Evolutionary conservation across 2,113 vertebrate genomes (phyloP), one percentile per base, ranked within the genome.

Genomic region (Marcusenius ussheri): DNA sequence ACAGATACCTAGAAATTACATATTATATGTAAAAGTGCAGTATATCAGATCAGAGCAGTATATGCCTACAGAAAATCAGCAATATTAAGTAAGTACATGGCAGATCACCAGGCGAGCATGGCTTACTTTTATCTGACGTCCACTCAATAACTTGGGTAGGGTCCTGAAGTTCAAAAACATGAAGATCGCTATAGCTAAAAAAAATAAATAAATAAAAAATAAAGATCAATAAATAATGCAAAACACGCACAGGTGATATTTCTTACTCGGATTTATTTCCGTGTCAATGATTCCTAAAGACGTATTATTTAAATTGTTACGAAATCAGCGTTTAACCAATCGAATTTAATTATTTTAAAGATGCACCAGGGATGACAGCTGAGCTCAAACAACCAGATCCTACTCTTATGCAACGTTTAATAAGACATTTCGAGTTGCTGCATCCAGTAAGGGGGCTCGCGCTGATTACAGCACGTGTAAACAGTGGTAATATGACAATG

Each of bases 151-250:
- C 94, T 91, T 91, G 92, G 0, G 95, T 96, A 77, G 95, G 94
- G 92, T 90, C 91, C 49, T 96, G 95, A 87, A 96, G 94, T 90
- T 96, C 94, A 93, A 95, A 96, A 6, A 93, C 93, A 27, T 96
- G 94, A 15, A 96, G 94, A 62, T 96, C 95, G 92, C 90, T 95
- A 90, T 96, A 96, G 51, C 96, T 96, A 10, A 47, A 89, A 17
- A 91, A 83, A 21, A 3, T 89, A 9, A 45, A 58, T 39, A 7
- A 2, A 46, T 45, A 85, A 85, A 47, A 10, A n/a, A 66, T 66
- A 66, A 66, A 66, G 58, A 3, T 66, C 58, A n/a, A 66, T n/a
- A 62, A 62, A n/a, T 66, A 66, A 58, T n/a, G 6, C 56, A 62
- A n/a, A 62, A 62, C 21, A 58, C 2, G 21, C 21, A 24, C 21